Conservation (phyloP, 2,113 vertebrate species). For the Hippopotamus amphibius region DNA sequence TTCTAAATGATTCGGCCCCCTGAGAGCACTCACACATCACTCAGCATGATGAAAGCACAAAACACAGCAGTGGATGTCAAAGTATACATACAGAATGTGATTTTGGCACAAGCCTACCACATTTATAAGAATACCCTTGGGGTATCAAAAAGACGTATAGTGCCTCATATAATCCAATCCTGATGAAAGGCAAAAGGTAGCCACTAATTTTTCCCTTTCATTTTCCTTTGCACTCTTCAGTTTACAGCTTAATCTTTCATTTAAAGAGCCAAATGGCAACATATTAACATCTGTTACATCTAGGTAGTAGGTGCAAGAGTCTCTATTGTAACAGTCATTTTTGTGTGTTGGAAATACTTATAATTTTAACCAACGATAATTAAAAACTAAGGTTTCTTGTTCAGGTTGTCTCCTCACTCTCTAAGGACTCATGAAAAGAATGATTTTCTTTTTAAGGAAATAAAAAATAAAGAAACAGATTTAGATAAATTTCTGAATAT, state of each 20-base stretch:
- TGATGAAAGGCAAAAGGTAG: not conserved
- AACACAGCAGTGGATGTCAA: not conserved
- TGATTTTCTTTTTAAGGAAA: not conserved
- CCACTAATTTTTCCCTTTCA: not conserved
- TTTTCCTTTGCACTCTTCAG: not conserved
- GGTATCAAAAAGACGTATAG: not conserved
- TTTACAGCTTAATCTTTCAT: conserved; percentile 35
- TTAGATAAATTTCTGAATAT: conserved; percentile 13
- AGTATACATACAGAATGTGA: not conserved
- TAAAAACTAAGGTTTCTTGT: not conserved
- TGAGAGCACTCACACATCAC: not conserved
- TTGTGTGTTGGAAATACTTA: not conserved
- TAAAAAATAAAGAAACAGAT: not conserved
- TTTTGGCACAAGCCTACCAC: not conserved
- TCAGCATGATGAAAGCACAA: not conserved
- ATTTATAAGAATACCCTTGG: not conserved
- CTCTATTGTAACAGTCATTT: not conserved
- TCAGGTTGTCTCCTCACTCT: not conserved
- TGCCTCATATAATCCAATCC: not conserved
- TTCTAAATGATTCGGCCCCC: not conserved
- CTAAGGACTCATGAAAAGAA: not conserved
- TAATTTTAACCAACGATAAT: conserved; percentile 41
- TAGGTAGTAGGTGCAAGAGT: not conserved
- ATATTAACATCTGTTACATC: not conserved
- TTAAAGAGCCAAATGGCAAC: conserved; percentile 27